These are phyloP conservation scores for Eupelmus urozonus DNA, from an alignment of 2,888 invertebrate species.

Conservation along the genomic window DNA sequence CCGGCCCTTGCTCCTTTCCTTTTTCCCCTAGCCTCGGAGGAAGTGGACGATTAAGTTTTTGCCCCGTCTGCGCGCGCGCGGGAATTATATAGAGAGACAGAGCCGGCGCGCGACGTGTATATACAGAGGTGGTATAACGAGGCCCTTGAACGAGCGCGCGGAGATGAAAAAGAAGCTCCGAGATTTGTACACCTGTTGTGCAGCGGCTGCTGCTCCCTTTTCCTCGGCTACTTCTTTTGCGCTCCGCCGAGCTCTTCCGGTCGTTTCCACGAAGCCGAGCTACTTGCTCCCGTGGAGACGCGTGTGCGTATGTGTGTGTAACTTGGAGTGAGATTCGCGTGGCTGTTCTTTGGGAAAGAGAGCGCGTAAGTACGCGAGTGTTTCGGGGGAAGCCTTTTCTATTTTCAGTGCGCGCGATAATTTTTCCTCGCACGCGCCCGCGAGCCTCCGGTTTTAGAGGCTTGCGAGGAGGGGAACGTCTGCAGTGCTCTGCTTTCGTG, in stretches of 20 bases:
- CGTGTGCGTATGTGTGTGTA: neutral
- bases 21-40: slow-evolving; percentile 62
- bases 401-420: neutral
- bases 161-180: slow-evolving; percentile 14
- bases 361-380: neutral
- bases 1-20: neutral
- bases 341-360: neutral
- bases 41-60: slow-evolving; percentile 76
- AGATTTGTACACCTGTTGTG: slow-evolving; percentile 51
- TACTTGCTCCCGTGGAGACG: neutral
- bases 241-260: slow-evolving; percentile 42
- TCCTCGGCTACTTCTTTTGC: slow-evolving; percentile 31
- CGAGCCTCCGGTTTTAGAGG: neutral
- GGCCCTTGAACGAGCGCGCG: neutral
- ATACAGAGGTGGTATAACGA: slow-evolving; percentile 2
- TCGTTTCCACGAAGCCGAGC: slow-evolving; percentile 37
- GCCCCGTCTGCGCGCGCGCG: slow-evolving; percentile 65
- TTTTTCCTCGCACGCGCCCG: neutral
- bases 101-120: neutral
- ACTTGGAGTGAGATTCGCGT: neutral
- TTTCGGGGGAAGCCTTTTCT: neutral
- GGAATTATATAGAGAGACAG: slow-evolving; percentile 36
- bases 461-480: too few species aligned
- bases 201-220: neutral
- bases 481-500: too few species aligned